These are phyloP conservation scores for Coenonympha arcania DNA, from an alignment of 2,888 invertebrate species.

Conservation along the genomic window DNA sequence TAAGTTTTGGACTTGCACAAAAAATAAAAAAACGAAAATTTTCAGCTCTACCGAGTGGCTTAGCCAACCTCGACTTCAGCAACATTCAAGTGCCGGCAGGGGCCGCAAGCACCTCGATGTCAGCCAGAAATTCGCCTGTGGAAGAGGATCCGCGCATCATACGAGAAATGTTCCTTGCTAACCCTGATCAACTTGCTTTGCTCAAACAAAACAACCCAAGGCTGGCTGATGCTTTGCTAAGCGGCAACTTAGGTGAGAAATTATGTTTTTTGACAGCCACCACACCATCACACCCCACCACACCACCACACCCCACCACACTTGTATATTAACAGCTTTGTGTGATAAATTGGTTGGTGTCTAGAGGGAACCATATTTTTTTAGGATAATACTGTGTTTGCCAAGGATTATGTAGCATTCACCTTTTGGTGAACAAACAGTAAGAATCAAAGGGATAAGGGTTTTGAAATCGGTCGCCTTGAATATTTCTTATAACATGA, in stretches of 20 bases:
- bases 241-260: slow-evolving; percentile 86
- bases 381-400: too few species aligned
- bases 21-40: slow-evolving; percentile 31
- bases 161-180: slow-evolving; percentile 88
- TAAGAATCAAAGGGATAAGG: too few species aligned
- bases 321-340: too few species aligned
- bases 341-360: too few species aligned
- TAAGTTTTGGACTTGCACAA: background rate
- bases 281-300: too few species aligned
- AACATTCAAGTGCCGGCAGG: slow-evolving; percentile 82
- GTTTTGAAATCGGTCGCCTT: too few species aligned
- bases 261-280: too few species aligned
- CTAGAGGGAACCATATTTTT: too few species aligned
- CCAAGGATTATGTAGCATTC: too few species aligned
- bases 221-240: slow-evolving; percentile 91
- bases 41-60: slow-evolving; percentile 63
- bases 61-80: slow-evolving; percentile 86
- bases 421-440: too few species aligned
- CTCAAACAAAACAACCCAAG: slow-evolving; percentile 94
- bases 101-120: slow-evolving; percentile 54
- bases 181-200: slow-evolving; percentile 91
- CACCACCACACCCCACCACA: too few species aligned
- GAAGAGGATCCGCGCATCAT: slow-evolving; percentile 90
- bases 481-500: too few species aligned
- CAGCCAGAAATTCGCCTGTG: slow-evolving; percentile 55